These are phyloP conservation scores for Calliphora vicina DNA, from an alignment of 1,140 invertebrate species.

Conservation along the genomic window DNA sequence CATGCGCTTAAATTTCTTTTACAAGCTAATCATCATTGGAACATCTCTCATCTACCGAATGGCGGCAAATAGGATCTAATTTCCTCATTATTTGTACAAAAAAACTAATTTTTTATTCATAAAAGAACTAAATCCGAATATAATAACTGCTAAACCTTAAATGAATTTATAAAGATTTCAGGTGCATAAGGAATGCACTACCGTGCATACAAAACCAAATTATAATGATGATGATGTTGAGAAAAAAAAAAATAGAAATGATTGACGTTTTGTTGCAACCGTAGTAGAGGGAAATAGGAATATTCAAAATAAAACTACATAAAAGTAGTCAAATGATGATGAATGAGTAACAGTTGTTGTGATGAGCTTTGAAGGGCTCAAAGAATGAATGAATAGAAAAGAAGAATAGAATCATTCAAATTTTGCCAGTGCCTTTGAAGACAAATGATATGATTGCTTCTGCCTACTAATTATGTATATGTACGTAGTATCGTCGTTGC, in stretches of 20 bases:
- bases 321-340: neutral
- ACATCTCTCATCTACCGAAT: neutral
- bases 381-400: neutral
- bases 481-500: neutral
- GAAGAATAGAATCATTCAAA: neutral
- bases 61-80: constrained; percentile 28
- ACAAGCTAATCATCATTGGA: neutral
- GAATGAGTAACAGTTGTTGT: constrained; percentile 26
- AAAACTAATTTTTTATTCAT: constrained; percentile 20
- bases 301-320: constrained; percentile 8
- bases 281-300: constrained; percentile 12
- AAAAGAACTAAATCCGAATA: neutral
- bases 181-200: neutral
- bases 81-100: neutral
- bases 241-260: constrained; percentile 5
- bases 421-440: constrained; percentile 9
- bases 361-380: neutral
- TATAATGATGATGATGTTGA: constrained; percentile 7
- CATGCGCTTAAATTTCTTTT: neutral
- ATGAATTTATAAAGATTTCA: constrained; percentile 6
- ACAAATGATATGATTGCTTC: constrained; percentile 23
- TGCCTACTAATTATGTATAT: neutral
- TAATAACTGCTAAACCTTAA: neutral
- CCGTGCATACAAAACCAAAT: neutral
- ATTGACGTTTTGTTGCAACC: constrained; percentile 41